Conservation (phyloP, 2,888 invertebrate genomes). For the Trissolcus japonicus region DNA sequence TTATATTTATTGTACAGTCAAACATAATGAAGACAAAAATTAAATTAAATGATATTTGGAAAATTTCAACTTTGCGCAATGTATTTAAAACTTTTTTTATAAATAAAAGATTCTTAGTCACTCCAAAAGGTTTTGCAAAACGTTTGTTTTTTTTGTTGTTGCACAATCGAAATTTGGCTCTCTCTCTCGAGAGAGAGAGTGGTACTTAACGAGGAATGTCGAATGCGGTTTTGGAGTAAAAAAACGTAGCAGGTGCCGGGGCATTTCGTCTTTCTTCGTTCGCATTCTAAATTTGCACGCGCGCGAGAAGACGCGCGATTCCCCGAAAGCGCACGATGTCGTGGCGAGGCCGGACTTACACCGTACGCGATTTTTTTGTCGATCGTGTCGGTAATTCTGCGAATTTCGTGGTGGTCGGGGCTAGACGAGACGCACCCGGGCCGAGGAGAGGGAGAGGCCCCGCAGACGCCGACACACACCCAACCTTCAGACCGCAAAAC, state of each 20-base stretch:
- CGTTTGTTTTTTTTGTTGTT: no score
- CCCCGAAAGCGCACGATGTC: slow-evolving; percentile 52
- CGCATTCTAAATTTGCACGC: slow-evolving; percentile 59
- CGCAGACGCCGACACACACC: slow-evolving; percentile 11
- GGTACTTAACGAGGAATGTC: slow-evolving; percentile 33
- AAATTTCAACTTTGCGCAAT: no score
- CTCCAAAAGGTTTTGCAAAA: no score
- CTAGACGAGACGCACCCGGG: slow-evolving; percentile 33
- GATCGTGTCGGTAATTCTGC: slow-evolving; percentile 54
- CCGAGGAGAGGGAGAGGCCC: slow-evolving; percentile 15
- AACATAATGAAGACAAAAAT: no score
- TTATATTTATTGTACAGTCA: no score
- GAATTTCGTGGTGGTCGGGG: slow-evolving; percentile 59
- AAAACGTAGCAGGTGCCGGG: slow-evolving; percentile 46
- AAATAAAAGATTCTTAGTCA: no score
- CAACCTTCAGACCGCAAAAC: slow-evolving; percentile 2
- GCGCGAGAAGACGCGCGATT: slow-evolving; percentile 46
- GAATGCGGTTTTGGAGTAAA: slow-evolving; percentile 23
- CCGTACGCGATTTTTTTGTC: slow-evolving; percentile 60
- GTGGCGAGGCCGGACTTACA: slow-evolving; percentile 39
- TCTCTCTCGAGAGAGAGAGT: slow-evolving; percentile 1
- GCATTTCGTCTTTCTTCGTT: slow-evolving; percentile 45
- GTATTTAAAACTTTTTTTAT: no score
- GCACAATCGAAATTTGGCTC: slow-evolving; percentile 11
- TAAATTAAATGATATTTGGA: no score